Base-by-base conservation (phyloP, 2,113 vertebrate species). In the Heliornis fulica region DNA sequence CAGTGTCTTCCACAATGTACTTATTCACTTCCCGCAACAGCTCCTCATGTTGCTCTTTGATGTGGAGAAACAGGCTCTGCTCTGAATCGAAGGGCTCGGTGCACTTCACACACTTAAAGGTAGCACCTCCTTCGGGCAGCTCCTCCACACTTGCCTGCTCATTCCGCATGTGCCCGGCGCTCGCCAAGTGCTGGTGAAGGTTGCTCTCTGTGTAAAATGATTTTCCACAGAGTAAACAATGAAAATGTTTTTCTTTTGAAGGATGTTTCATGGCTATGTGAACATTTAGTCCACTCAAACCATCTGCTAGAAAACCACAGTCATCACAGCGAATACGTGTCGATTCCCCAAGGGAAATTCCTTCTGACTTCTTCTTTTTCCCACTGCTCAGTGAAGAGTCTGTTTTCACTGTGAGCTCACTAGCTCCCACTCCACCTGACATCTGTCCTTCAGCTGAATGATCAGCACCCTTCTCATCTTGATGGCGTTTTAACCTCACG, bases 211-310 rank as follows among this genome's bases (percentile, higher is more conserved):
- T 99, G 96, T 99, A 99, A 98, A 99, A 99, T 3, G 99, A 99
- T 96, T 99, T 99, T 56, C 99, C 99, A 48, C 99, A 99, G 15
- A 99, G 98, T 93, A 99, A 94, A 94, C 99, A 99, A 83, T 99
- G 99, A 85, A 99, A 99, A 92, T 99, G 99, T 75, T 99, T 99
- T 97, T 99, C 99, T 88, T 99, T 99, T 41, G 99, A 98, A 15
- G 99, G 99, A 93, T 99, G 99, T 91, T 99, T 99, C 99, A 99
- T 99, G 43, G 99, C 99, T 94, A 99, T 99, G 97, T 99, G 99
- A 78, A 99, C 99, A 57, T 99, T 99, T 88, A 99, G 98, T 74
- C 99, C 99, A 25, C 99, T 99, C 80, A 99, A 95, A 46, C 99
- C 99, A 48, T 99, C 99, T 5, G 99, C 99, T 97, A 99, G 91